phyloP scores from a whole-genome alignment of 2,888 invertebrate species.

The Pherbina coryleti region DNA sequence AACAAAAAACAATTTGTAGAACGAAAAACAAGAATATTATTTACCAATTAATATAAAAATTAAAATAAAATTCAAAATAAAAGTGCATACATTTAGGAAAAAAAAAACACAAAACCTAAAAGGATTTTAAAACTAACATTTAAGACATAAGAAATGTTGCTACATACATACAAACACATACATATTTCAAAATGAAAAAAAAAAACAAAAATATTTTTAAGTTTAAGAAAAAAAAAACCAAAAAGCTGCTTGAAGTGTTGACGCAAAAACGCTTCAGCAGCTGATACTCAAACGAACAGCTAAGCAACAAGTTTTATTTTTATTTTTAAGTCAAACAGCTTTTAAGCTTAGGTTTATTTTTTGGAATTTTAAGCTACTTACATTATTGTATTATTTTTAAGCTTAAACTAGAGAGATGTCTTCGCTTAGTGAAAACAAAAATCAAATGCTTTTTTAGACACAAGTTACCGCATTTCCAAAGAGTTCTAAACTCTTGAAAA shows the following conservation, averaged over 20 bases:
- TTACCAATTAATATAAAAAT: constrained; percentile 12
- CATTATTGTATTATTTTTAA: too few relatives aligned
- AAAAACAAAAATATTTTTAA: not conserved
- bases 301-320: too few relatives aligned
- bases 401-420: too few relatives aligned
- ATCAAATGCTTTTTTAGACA: not conserved
- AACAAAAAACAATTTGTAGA: not conserved
- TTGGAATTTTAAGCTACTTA: constrained; percentile 23
- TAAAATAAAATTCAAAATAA: constrained; percentile 1
- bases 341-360: constrained; percentile 16
- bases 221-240: not conserved
- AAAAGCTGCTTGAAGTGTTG: not conserved
- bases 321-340: too few relatives aligned
- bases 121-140: constrained; percentile 28
- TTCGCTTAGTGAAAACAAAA: not conserved
- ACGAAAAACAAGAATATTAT: constrained; percentile 8
- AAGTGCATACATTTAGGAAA: not conserved
- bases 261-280: too few relatives aligned
- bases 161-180: constrained; percentile 37
- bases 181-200: not conserved
- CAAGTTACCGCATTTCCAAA: constrained; percentile 55
- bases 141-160: constrained; percentile 28
- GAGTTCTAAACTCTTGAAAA: constrained; percentile 58
- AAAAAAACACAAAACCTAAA: constrained; percentile 30
- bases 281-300: too few relatives aligned